Evolutionary conservation across 1,140 invertebrate species (phyloP).

Genomic region (Calephelis virginiensis): DNA sequence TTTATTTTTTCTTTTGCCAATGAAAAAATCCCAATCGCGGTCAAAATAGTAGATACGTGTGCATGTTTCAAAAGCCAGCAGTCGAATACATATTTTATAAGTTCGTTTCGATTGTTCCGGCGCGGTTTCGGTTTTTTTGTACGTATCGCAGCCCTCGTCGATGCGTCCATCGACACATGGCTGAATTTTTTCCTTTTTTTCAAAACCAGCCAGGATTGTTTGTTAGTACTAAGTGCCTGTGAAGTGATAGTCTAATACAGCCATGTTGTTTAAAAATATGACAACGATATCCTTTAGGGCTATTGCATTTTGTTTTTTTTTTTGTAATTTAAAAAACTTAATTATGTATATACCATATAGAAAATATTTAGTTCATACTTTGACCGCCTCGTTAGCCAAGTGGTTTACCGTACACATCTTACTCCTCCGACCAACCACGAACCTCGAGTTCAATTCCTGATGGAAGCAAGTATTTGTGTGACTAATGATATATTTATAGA

Average conservation of each 20-base stretch:
- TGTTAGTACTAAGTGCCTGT: conserved; percentile 52
- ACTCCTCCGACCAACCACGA: too few species aligned
- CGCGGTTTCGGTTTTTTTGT: conserved; percentile 57
- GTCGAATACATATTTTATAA: conserved; percentile 75
- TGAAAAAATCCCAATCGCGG: conserved; percentile 69
- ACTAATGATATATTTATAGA: too few species aligned
- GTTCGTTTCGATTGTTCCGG: conserved; percentile 75
- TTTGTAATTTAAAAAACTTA: too few species aligned
- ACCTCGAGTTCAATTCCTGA: too few species aligned
- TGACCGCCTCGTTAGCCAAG: too few species aligned
- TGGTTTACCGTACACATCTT: too few species aligned
- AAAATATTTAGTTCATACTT: too few species aligned
- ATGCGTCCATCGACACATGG: conserved; percentile 63
- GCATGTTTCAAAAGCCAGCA: conserved; percentile 71
- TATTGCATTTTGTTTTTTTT: too few species aligned
- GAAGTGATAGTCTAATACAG: conserved; percentile 38
- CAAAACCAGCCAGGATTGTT: conserved; percentile 50
- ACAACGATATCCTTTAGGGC: neutral
- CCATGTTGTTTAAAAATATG: conserved; percentile 8
- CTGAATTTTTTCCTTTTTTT: conserved; percentile 54
- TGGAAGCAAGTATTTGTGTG: too few species aligned
- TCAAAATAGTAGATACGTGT: conserved; percentile 65
- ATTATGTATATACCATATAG: too few species aligned
- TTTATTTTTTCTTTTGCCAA: conserved; percentile 48
- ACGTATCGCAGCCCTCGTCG: conserved; percentile 52